These are phyloP conservation scores for Coreius guichenoti DNA, from an alignment of 2,797 vertebrate species.

Conservation along the genomic window DNA sequence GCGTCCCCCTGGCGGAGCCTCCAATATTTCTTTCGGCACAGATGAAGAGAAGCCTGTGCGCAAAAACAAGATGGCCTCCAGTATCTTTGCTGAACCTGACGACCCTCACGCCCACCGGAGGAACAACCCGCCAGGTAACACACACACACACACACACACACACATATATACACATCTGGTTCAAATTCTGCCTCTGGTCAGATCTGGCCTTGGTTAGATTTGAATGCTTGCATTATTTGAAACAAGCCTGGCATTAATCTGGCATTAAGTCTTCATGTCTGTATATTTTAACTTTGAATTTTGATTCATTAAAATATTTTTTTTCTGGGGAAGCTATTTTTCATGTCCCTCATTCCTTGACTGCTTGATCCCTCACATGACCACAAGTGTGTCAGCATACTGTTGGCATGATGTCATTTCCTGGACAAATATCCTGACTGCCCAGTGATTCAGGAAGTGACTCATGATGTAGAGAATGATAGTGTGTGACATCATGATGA, in stretches of 20 bases:
- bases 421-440: constrained; percentile 44
- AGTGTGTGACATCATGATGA: constrained; percentile 29
- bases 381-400: constrained; percentile 16
- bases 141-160: constrained; percentile 53
- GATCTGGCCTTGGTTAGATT: not conserved
- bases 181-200: constrained; percentile 5
- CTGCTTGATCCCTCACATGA: not conserved
- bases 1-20: constrained; percentile 91
- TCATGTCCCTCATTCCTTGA: not conserved
- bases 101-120: constrained; percentile 86
- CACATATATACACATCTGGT: not conserved
- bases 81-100: constrained; percentile 92
- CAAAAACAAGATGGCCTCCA: constrained; percentile 95
- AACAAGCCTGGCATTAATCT: not conserved
- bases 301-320: too few species aligned
- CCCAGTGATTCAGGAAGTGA: constrained; percentile 47
- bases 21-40: constrained; percentile 89
- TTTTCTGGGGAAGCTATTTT: too few species aligned
- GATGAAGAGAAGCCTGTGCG: constrained; percentile 85
- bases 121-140: constrained; percentile 83
- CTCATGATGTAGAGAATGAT: constrained; percentile 14
- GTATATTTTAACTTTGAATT: not conserved
- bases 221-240: not conserved
- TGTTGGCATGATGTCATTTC: constrained; percentile 47
- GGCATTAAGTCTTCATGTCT: not conserved